Conservation (phyloP, 2,797 vertebrate genomes). For the Xyrichtys novacula region DNA sequence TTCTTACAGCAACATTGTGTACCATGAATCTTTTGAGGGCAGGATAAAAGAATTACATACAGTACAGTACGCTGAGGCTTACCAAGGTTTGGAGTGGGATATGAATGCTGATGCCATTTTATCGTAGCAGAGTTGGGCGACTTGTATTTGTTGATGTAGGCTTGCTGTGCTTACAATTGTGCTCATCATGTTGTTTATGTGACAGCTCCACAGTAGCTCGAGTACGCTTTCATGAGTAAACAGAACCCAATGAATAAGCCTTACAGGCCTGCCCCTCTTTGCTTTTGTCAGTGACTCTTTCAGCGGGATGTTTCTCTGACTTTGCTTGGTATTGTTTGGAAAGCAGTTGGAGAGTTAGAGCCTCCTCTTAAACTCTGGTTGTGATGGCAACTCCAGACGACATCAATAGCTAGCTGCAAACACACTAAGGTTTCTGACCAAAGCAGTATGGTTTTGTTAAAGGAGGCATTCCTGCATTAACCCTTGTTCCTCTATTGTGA, state of each 20-base stretch:
- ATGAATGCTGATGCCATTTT: slow-evolving; percentile 30
- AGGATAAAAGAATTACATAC: background rate
- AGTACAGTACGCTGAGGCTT: background rate
- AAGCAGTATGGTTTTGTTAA: background rate
- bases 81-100: slow-evolving; percentile 9
- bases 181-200: slow-evolving; percentile 44
- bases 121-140: slow-evolving; percentile 15
- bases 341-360: background rate
- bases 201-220: slow-evolving; percentile 15
- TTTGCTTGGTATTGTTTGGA: background rate
- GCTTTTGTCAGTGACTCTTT: slow-evolving; percentile 2
- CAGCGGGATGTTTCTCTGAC: slow-evolving; percentile 11
- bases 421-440: background rate
- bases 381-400: background rate
- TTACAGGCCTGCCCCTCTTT: background rate
- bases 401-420: background rate
- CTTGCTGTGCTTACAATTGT: slow-evolving; percentile 27
- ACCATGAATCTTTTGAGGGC: background rate
- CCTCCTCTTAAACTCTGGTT: background rate
- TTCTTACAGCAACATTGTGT: background rate
- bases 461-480: background rate
- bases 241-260: slow-evolving; percentile 28
- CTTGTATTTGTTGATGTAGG: slow-evolving; percentile 42
- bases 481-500: no score
- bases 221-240: slow-evolving; percentile 47